phyloP scores from a whole-genome alignment of 2,888 invertebrate genomes.

The Pheosia tremula region DNA sequence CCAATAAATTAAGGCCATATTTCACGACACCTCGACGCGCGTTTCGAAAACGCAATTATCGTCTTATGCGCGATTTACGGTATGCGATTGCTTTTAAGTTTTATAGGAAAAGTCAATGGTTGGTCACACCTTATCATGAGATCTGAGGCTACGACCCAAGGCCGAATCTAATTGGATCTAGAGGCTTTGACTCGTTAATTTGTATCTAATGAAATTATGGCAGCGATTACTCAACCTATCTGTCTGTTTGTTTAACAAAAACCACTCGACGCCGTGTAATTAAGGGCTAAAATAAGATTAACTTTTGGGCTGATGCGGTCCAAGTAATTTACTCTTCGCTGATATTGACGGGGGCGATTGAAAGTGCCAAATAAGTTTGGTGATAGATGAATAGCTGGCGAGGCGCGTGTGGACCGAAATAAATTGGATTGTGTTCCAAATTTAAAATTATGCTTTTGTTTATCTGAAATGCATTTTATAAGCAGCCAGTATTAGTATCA shows the following conservation, averaged over 20 bases:
- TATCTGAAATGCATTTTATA: constrained; percentile 5
- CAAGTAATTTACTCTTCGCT: constrained; percentile 24
- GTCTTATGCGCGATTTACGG: too few relatives aligned
- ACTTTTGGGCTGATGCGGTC: constrained; percentile 25
- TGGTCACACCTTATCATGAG: too few relatives aligned
- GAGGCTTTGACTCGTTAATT: constrained; percentile 11
- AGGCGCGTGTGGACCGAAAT: neutral
- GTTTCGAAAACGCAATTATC: too few relatives aligned
- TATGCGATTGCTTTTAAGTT: too few relatives aligned
- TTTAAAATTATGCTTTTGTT: neutral
- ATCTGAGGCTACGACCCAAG: too few relatives aligned
- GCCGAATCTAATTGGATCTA: constrained; percentile 4
- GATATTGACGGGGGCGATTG: constrained; percentile 13
- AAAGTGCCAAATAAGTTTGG: constrained; percentile 1
- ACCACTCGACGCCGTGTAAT: constrained; percentile 27
- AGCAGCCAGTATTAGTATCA: neutral
- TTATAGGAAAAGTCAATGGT: too few relatives aligned
- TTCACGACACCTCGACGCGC: too few relatives aligned
- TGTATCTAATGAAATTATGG: constrained; percentile 10
- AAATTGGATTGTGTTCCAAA: neutral
- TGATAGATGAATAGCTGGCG: neutral
- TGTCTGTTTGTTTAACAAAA: constrained; percentile 24
- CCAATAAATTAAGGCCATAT: neutral
- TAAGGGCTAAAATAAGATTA: constrained; percentile 33
- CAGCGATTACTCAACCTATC: constrained; percentile 10